These are phyloP conservation scores for Psittacula echo DNA, from an alignment of 2,797 vertebrate species.

Conservation along the genomic window DNA sequence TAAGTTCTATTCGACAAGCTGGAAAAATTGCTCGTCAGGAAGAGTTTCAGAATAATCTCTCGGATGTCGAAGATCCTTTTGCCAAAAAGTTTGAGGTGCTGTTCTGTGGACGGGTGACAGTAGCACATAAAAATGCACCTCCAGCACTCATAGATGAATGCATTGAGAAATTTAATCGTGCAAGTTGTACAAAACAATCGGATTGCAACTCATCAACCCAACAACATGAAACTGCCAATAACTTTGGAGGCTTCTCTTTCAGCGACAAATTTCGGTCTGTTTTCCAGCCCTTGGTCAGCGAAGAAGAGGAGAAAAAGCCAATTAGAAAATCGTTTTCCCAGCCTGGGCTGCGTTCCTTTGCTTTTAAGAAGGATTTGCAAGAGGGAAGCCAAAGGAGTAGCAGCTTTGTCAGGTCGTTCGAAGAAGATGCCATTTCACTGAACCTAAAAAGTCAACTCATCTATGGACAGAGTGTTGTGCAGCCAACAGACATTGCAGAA, in stretches of 20 bases:
- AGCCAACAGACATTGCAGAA: constrained; percentile 92
- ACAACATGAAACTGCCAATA: constrained; percentile 47
- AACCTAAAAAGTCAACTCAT: constrained; percentile 83
- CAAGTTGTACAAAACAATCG: constrained; percentile 70
- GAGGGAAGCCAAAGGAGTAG: constrained; percentile 56
- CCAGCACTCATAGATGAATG: constrained; percentile 97
- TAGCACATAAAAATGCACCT: constrained; percentile 94
- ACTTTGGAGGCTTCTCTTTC: constrained; percentile 54
- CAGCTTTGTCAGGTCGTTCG: constrained; percentile 85
- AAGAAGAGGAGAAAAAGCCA: constrained; percentile 64
- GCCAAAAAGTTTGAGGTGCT: constrained; percentile 96
- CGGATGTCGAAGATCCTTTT: constrained; percentile 85
- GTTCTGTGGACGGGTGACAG: constrained; percentile 92
- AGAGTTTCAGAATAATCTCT: constrained; percentile 79
- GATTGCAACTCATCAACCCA: constrained; percentile 2
- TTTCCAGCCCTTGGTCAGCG: constrained; percentile 78
- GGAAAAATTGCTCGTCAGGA: constrained; percentile 92
- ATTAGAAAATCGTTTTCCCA: constrained; percentile 82
- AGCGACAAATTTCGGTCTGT: constrained; percentile 77
- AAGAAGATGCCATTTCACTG: constrained; percentile 87
- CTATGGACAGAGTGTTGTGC: constrained; percentile 83
- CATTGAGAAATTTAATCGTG: constrained; percentile 92
- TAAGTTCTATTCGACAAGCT: constrained; percentile 92
- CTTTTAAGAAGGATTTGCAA: constrained; percentile 84
- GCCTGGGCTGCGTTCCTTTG: constrained; percentile 79